A percentile compares a stretch with the other conserved stretches of the same genome.
phyloP scores from a whole-genome alignment of 2,797 vertebrate species.

The Picus viridis region DNA sequence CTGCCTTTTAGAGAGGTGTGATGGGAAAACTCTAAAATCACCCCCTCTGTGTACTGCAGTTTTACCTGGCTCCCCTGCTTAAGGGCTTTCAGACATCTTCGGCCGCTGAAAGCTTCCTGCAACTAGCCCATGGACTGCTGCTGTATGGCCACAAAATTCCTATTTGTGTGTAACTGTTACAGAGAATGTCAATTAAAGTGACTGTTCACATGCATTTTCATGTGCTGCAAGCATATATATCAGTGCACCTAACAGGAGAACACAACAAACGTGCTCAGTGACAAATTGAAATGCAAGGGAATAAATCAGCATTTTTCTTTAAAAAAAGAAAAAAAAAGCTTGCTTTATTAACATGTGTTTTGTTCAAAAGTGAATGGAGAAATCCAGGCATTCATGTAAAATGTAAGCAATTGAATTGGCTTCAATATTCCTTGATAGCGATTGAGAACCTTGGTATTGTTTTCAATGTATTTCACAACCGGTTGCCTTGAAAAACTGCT shows the following conservation, averaged over 20 bases:
- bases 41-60: accelerated
- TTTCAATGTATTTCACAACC: constrained; percentile 74
- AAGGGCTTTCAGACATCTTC: not conserved
- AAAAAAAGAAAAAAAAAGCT: accelerated
- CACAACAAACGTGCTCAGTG: not conserved
- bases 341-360: not conserved
- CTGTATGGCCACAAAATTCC: not conserved
- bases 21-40: not conserved
- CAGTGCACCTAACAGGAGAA: not conserved
- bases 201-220: not conserved
- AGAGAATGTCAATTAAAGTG: not conserved
- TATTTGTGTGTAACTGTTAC: not conserved
- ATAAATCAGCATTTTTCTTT: not conserved
- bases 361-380: constrained; percentile 59
- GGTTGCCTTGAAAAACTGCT: constrained; percentile 75
- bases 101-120: not conserved
- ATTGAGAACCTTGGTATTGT: constrained; percentile 45
- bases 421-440: constrained; percentile 53
- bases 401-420: constrained; percentile 54
- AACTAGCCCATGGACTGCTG: not conserved
- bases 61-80: not conserved
- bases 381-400: constrained; percentile 63
- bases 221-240: not conserved
- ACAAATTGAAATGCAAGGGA: not conserved
- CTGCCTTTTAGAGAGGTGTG: not conserved